A percentile compares a stretch with the other conserved stretches of the same genome.
Evolutionary conservation across 2,888 invertebrate species (phyloP).

Genomic region (Chrysolina oricalcia): DNA sequence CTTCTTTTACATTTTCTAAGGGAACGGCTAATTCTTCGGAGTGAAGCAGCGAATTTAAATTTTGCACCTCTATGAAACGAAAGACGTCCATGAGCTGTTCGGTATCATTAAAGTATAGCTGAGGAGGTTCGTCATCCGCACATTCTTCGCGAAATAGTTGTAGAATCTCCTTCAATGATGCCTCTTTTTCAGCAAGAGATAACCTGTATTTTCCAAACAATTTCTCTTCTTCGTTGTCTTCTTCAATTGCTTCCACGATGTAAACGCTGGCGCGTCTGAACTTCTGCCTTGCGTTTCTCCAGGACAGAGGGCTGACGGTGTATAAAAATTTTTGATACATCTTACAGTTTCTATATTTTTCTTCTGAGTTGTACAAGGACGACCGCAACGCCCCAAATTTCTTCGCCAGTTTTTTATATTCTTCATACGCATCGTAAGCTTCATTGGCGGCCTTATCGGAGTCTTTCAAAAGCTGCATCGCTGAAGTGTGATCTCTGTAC

Average conservation of each 20-base stretch:
- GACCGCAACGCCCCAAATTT: conserved; percentile 68
- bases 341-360: conserved; percentile 77
- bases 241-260: conserved; percentile 71
- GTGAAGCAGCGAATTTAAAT: conserved; percentile 77
- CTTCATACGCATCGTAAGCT: conserved; percentile 71
- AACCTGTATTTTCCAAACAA: conserved; percentile 61
- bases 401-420: conserved; percentile 72
- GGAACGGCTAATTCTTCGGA: conserved; percentile 75
- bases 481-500: conserved; percentile 76
- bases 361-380: conserved; percentile 76
- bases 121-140: conserved; percentile 71
- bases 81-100: conserved; percentile 76
- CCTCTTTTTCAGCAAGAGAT: conserved; percentile 55
- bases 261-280: conserved; percentile 3
- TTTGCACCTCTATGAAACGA: conserved; percentile 77
- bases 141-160: conserved; percentile 73
- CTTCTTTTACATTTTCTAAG: conserved; percentile 72
- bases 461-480: conserved; percentile 74
- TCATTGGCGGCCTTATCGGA: conserved; percentile 72
- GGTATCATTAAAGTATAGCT: conserved; percentile 75
- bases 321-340: conserved; percentile 81
- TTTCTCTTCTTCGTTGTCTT: conserved; percentile 48
- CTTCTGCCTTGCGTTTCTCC: conserved; percentile 66
- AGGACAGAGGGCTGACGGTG: conserved; percentile 77
- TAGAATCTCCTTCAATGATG: conserved; percentile 68